These are phyloP conservation scores for Numenius phaeopus DNA, from an alignment of 2,797 vertebrate species.

Conservation along the genomic window DNA sequence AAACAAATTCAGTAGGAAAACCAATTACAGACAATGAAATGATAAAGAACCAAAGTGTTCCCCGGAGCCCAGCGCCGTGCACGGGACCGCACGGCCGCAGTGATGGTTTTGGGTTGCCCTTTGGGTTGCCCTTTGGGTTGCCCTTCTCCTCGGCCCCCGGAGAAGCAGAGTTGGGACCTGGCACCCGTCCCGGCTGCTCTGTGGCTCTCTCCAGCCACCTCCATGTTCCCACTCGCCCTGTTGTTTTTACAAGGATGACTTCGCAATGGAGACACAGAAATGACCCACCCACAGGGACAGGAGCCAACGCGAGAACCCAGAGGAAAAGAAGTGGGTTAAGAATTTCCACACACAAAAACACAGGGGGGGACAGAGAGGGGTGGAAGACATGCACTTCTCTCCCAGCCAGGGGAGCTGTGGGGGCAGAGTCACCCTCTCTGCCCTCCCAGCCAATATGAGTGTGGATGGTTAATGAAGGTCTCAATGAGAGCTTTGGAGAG, in stretches of 20 bases:
- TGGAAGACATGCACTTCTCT: slow-evolving; percentile 17
- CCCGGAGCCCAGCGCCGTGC: slow-evolving; percentile 11
- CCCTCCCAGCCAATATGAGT: not conserved
- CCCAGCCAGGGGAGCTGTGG: not conserved
- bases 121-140: not conserved
- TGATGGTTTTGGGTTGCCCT: not conserved
- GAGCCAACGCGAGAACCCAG: not conserved
- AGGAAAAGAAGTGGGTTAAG: not conserved
- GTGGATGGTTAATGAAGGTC: not conserved
- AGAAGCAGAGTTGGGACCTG: not conserved
- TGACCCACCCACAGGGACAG: not conserved
- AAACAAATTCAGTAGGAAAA: slow-evolving; percentile 71
- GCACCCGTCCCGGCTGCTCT: not conserved
- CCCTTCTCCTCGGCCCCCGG: not conserved
- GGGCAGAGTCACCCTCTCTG: not conserved
- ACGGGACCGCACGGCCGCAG: fast-evolving
- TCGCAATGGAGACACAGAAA: slow-evolving; percentile 5
- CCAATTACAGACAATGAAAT: slow-evolving; percentile 64
- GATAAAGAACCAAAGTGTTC: slow-evolving; percentile 48
- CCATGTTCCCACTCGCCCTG: not conserved
- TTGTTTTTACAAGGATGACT: slow-evolving; percentile 10
- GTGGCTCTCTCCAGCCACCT: not conserved
- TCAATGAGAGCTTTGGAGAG: not conserved
- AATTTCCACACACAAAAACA: slow-evolving; percentile 11
- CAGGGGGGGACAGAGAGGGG: not conserved